Percentiles rank a stretch among this genome's conserved stretches.
Conservation (phyloP, 2,113 vertebrate species). For the Nipponia nippon region DNA sequence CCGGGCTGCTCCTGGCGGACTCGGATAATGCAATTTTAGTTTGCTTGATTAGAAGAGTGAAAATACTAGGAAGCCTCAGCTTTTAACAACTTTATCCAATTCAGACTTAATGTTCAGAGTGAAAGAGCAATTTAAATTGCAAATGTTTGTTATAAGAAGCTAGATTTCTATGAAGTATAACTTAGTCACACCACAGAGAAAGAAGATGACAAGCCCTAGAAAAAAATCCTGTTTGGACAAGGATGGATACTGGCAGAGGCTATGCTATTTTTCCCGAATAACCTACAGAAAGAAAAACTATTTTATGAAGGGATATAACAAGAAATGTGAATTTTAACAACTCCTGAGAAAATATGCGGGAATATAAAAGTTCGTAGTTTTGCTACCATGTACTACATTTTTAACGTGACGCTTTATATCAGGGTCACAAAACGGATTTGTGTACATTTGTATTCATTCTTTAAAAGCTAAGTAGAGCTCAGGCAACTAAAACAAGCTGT, state of each 20-base stretch:
- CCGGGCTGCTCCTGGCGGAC: not conserved
- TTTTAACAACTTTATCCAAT: conserved; percentile 20
- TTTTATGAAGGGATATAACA: not conserved
- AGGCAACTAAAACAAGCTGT: conserved; percentile 36
- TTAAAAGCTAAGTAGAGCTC: conserved; percentile 12
- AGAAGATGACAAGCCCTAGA: not conserved
- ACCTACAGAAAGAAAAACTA: not conserved
- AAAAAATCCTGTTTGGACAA: not conserved
- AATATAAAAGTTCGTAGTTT: not conserved
- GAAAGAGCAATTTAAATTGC: conserved; percentile 29
- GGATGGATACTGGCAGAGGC: not conserved
- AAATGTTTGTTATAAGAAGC: not conserved
- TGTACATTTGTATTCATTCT: conserved; percentile 15
- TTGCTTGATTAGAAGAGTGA: not conserved
- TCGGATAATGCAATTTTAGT: conserved; percentile 12
- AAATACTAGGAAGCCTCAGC: not conserved
- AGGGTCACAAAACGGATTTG: not conserved
- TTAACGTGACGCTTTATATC: conserved; percentile 19
- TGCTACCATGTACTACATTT: conserved; percentile 5
- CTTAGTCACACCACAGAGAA: not conserved
- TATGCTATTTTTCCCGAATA: not conserved
- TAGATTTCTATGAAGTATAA: not conserved
- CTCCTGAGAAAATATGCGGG: not conserved
- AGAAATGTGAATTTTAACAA: not conserved
- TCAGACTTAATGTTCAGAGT: not conserved